These are phyloP conservation scores for Camptogramma bilineatum DNA, from an alignment of 2,888 invertebrate genomes.

Conservation along the genomic window DNA sequence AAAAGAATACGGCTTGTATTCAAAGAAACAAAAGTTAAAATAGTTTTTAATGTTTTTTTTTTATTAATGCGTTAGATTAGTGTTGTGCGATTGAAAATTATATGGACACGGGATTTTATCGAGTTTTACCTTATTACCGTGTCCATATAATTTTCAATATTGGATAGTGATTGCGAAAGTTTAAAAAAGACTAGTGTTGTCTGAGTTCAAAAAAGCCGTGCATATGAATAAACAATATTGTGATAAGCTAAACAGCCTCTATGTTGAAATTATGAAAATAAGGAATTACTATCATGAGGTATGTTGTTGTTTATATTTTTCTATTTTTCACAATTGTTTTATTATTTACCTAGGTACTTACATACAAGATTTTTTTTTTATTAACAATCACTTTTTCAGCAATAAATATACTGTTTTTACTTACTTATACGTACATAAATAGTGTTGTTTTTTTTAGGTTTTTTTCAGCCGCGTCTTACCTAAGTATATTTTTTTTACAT, in stretches of 20 bases:
- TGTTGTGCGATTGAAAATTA: too few relatives aligned
- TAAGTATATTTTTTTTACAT: background rate
- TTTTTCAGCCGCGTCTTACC: background rate
- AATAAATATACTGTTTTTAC: too few relatives aligned
- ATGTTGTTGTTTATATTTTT: slow-evolving; percentile 53
- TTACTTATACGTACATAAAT: too few relatives aligned
- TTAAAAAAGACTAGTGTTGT: too few relatives aligned
- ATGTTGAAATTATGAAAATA: slow-evolving; percentile 79
- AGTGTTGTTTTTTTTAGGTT: background rate
- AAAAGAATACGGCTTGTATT: background rate
- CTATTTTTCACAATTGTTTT: slow-evolving; percentile 7
- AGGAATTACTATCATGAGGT: slow-evolving; percentile 78
- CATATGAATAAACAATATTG: slow-evolving; percentile 62
- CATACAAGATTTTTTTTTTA: background rate
- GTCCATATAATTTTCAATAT: too few relatives aligned
- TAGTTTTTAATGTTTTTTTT: background rate
- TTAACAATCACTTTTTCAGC: too few relatives aligned
- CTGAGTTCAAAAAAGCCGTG: slow-evolving; percentile 53
- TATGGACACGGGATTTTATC: too few relatives aligned
- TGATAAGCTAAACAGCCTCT: slow-evolving; percentile 56
- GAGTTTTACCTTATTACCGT: too few relatives aligned
- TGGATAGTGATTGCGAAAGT: too few relatives aligned
- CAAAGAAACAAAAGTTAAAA: slow-evolving; percentile 7
- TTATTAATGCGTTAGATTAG: slow-evolving; percentile 6
- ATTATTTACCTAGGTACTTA: slow-evolving; percentile 13